phyloP scores from a whole-genome alignment of 2,113 vertebrate species.

The Lycocorax pyrrhopterus region DNA sequence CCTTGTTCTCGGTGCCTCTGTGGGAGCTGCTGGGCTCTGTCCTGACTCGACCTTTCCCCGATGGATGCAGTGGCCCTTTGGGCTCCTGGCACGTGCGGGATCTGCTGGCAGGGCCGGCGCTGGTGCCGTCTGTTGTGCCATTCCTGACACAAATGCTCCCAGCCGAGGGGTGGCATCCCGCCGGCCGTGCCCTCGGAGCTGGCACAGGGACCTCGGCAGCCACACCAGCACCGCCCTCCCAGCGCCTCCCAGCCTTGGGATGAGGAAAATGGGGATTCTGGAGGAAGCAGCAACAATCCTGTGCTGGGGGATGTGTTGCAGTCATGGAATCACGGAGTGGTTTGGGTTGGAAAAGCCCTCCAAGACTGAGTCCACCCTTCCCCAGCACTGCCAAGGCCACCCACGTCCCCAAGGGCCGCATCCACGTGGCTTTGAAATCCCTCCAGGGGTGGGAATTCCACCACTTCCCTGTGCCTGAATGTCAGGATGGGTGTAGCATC shows the following conservation, averaged over 20 bases:
- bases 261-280: rapidly evolving
- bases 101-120: not conserved
- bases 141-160: not conserved
- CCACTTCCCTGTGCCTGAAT: not conserved
- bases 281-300: not conserved
- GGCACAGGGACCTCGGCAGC: not conserved
- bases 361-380: rapidly evolving
- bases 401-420: not conserved
- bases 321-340: rapidly evolving
- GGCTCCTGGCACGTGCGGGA: not conserved
- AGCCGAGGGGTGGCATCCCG: rapidly evolving
- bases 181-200: not conserved
- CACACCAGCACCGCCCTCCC: rapidly evolving
- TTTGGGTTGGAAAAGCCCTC: not conserved
- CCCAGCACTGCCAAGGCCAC: not conserved
- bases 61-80: rapidly evolving
- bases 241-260: not conserved
- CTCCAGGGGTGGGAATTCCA: not conserved
- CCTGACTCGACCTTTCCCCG: not conserved
- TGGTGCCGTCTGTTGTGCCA: not conserved
- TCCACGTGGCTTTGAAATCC: not conserved
- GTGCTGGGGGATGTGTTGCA: rapidly evolving
- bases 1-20: not conserved
- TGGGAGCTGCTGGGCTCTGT: not conserved
- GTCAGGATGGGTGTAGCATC: not conserved